A percentile compares a stretch with the other conserved stretches of the same genome.
These are phyloP conservation scores for Entomobrya multifasciata DNA, from an alignment of 2,888 invertebrate species.

Conservation along the genomic window DNA sequence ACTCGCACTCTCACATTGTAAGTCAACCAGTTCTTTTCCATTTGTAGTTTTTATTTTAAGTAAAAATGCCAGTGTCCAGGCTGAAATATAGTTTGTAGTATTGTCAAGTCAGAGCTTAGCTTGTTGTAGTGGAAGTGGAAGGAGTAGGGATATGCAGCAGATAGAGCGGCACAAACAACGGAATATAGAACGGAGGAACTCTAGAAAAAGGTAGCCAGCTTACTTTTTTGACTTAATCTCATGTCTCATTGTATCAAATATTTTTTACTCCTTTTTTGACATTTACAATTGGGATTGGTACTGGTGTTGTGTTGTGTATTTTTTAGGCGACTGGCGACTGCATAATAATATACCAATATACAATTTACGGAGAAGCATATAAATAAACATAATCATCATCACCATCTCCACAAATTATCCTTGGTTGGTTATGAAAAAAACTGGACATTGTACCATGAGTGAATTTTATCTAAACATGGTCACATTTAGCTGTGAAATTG, in stretches of 20 bases:
- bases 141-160: background rate
- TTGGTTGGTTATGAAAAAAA: too few relatives aligned
- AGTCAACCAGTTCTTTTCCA: too few relatives aligned
- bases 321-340: slow-evolving; percentile 41
- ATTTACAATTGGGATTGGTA: slow-evolving; percentile 55
- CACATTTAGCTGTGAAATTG: background rate
- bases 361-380: too few relatives aligned
- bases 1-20: background rate
- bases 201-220: slow-evolving; percentile 56
- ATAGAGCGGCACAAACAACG: background rate
- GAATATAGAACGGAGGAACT: background rate
- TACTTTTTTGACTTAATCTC: slow-evolving; percentile 65
- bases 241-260: slow-evolving; percentile 51
- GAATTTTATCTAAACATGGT: background rate
- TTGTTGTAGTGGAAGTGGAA: slow-evolving; percentile 22
- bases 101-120: background rate
- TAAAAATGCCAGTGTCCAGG: background rate
- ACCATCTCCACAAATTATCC: background rate
- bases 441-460: background rate
- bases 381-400: slow-evolving; percentile 39
- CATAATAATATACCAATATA: background rate
- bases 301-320: slow-evolving; percentile 45
- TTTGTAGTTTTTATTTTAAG: background rate
- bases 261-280: slow-evolving; percentile 62
- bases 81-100: background rate